phyloP scores from a whole-genome alignment of 2,888 invertebrate genomes.

The Hylaea fasciaria region DNA sequence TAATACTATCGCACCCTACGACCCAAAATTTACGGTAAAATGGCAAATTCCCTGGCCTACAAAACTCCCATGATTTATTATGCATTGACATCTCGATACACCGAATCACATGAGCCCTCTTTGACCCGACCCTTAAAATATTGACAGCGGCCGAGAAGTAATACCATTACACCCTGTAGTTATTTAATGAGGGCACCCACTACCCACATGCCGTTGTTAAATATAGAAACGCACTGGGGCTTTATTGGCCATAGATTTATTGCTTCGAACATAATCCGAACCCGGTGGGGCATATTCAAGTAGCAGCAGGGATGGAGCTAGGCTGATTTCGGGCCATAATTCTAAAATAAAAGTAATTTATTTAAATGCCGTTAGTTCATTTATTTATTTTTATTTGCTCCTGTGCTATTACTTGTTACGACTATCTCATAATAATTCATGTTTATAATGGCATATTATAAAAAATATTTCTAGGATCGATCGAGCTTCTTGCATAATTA shows the following conservation, averaged over 20 bases:
- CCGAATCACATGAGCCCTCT: slow-evolving; percentile 42
- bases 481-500: too few relatives aligned
- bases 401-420: too few relatives aligned
- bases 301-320: slow-evolving; percentile 15
- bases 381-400: too few relatives aligned
- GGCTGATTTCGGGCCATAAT: background rate
- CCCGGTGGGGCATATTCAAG: slow-evolving; percentile 54
- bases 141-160: slow-evolving; percentile 37
- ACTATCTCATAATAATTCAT: too few relatives aligned
- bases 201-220: slow-evolving; percentile 50
- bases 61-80: slow-evolving; percentile 15
- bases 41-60: background rate
- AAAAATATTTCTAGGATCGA: too few relatives aligned
- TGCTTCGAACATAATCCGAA: slow-evolving; percentile 58
- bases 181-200: slow-evolving; percentile 50
- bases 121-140: slow-evolving; percentile 42
- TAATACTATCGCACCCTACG: too few relatives aligned
- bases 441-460: too few relatives aligned
- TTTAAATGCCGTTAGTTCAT: too few relatives aligned
- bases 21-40: too few relatives aligned
- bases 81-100: slow-evolving; percentile 27
- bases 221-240: slow-evolving; percentile 53
- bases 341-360: background rate
- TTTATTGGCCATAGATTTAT: slow-evolving; percentile 65
- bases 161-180: slow-evolving; percentile 44